Evolutionary conservation across 2,113 vertebrate genomes (phyloP).

Genomic region (Prinia subflava): DNA sequence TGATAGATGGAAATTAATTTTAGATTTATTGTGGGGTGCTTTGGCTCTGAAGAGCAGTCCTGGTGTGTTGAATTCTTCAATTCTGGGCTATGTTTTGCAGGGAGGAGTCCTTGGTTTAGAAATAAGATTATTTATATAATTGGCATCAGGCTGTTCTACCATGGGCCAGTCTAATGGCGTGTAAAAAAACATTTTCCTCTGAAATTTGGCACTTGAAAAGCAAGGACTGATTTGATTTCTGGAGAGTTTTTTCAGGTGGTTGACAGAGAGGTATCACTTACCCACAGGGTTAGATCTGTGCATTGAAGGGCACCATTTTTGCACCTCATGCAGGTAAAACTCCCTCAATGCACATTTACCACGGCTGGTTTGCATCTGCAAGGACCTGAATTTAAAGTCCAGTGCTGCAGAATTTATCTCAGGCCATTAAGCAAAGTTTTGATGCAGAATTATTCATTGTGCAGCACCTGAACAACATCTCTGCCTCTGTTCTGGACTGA

Average conservation of each 20-base stretch:
- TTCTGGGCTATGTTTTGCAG: not conserved
- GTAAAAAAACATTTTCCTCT: not conserved
- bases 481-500: not conserved
- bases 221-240: slow-evolving; percentile 28
- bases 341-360: slow-evolving; percentile 13
- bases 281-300: not conserved
- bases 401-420: not conserved
- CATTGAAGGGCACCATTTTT: not conserved
- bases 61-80: not conserved
- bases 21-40: not conserved
- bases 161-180: not conserved
- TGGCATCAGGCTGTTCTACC: not conserved
- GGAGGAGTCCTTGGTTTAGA: slow-evolving; percentile 28
- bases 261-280: not conserved
- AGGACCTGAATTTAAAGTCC: not conserved
- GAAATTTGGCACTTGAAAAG: not conserved
- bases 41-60: not conserved
- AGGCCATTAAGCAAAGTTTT: not conserved
- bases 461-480: not conserved
- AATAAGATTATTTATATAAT: not conserved
- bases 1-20: slow-evolving; percentile 1
- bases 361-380: not conserved
- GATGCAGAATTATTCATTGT: not conserved
- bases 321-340: slow-evolving; percentile 20
- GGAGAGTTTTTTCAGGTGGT: slow-evolving; percentile 8